Evolutionary conservation across 2,888 invertebrate genomes (phyloP).

Genomic region (Cataglyphis albicans): DNA sequence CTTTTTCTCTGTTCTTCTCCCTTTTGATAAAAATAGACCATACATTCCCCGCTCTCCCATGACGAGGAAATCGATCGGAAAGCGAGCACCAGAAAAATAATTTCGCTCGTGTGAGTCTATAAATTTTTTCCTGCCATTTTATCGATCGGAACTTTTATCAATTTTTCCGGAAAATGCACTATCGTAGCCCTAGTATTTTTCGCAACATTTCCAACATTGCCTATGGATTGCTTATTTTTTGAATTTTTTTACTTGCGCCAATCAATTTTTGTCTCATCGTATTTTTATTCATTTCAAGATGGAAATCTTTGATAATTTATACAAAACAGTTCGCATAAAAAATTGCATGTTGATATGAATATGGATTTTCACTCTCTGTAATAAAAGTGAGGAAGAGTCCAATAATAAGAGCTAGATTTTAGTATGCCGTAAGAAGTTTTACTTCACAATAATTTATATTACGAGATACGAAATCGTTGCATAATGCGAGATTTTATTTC

Average conservation of each 20-base stretch:
- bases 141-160: conserved; percentile 37
- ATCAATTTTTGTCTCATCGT: background rate
- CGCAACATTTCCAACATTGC: background rate
- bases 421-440: background rate
- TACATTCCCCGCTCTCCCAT: conserved; percentile 33
- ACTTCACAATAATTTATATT: background rate
- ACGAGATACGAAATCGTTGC: conserved; percentile 21
- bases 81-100: conserved; percentile 49
- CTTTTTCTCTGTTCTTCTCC: conserved; percentile 10
- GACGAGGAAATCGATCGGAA: conserved; percentile 61
- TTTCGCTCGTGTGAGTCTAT: conserved; percentile 31
- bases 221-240: background rate
- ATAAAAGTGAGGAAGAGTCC: background rate
- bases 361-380: background rate
- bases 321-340: background rate
- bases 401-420: conserved; percentile 1
- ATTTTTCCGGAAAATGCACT: background rate
- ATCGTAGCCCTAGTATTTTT: background rate
- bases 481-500: conserved; percentile 16
- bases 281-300: background rate
- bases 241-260: background rate
- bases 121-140: conserved; percentile 30
- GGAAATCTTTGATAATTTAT: conserved; percentile 10
- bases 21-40: conserved; percentile 57
- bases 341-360: background rate